Evolutionary conservation across 2,888 invertebrate genomes (phyloP).

Genomic region (Agriotes lineatus): DNA sequence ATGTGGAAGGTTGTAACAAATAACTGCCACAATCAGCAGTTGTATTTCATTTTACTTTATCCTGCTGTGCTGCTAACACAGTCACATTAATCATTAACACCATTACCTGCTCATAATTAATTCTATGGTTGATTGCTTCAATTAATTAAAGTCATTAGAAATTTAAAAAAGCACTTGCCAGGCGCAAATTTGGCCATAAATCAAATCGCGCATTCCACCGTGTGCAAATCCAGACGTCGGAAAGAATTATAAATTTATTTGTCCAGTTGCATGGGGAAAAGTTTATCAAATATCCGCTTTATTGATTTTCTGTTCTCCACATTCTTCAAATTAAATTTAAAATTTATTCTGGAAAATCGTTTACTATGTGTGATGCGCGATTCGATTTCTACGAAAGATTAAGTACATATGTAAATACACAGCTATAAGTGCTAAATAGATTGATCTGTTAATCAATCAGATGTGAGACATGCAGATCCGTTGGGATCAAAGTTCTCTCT

Average conservation of each 20-base stretch:
- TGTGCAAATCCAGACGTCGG: constrained; percentile 12
- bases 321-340: constrained; percentile 32
- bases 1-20: too few relatives aligned
- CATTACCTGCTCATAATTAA: not conserved
- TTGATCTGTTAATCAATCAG: not conserved
- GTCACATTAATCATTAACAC: too few relatives aligned
- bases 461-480: not conserved
- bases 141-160: not conserved
- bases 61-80: too few relatives aligned
- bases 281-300: constrained; percentile 23
- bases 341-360: constrained; percentile 27
- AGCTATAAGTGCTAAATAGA: not conserved
- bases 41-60: too few relatives aligned
- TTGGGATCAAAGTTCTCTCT: not conserved
- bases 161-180: not conserved
- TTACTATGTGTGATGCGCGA: constrained; percentile 14
- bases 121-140: not conserved
- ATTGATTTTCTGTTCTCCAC: constrained; percentile 31
- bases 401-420: constrained; percentile 11
- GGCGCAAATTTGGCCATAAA: constrained; percentile 3
- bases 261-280: constrained; percentile 11
- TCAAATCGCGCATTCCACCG: constrained; percentile 12
- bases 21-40: too few relatives aligned
- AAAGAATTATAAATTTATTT: constrained; percentile 29
- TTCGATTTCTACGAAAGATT: constrained; percentile 24